phyloP scores from a whole-genome alignment of 2,888 invertebrate species.

The Caradrina clavipalpis region DNA sequence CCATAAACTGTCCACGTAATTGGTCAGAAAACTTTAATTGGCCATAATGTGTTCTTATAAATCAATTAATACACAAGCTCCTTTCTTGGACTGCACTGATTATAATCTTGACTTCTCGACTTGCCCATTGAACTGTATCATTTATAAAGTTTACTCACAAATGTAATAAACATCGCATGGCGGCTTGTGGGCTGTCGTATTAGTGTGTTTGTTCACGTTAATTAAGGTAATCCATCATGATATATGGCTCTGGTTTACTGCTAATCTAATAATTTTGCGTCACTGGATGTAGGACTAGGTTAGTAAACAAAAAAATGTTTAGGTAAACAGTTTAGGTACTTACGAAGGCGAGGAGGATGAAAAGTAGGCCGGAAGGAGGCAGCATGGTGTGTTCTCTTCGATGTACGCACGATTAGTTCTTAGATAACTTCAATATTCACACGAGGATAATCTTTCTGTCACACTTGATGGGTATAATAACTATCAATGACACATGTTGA shows the following conservation, averaged over 20 bases:
- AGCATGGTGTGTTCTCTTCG: slow-evolving; percentile 70
- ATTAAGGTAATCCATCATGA: slow-evolving; percentile 64
- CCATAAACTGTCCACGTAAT: slow-evolving; percentile 75
- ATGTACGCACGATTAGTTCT: slow-evolving; percentile 68
- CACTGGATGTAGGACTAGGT: slow-evolving; percentile 44
- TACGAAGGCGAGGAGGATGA: slow-evolving; percentile 73
- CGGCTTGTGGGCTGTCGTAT: slow-evolving; percentile 59
- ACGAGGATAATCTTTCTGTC: slow-evolving; percentile 66
- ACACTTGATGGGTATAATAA: slow-evolving; percentile 65
- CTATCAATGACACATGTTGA: slow-evolving; percentile 64
- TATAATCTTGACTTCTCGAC: slow-evolving; percentile 72
- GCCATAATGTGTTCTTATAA: slow-evolving; percentile 81
- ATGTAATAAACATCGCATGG: slow-evolving; percentile 69
- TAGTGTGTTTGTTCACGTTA: slow-evolving; percentile 55
- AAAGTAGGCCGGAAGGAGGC: slow-evolving; percentile 78
- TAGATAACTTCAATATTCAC: slow-evolving; percentile 70
- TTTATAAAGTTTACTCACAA: slow-evolving; percentile 73
- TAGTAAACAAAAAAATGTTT: slow-evolving; percentile 45
- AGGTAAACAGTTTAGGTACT: slow-evolving; percentile 72
- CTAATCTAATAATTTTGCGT: slow-evolving; percentile 52
- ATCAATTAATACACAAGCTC: slow-evolving; percentile 82
- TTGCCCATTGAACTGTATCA: slow-evolving; percentile 70
- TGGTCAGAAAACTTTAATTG: slow-evolving; percentile 83
- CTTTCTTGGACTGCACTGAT: slow-evolving; percentile 77
- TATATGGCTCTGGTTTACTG: slow-evolving; percentile 44